Evolutionary conservation across 1,140 invertebrate species (phyloP), one percentile per base, ranked within the genome.

Genomic region (Drosophila erecta): DNA sequence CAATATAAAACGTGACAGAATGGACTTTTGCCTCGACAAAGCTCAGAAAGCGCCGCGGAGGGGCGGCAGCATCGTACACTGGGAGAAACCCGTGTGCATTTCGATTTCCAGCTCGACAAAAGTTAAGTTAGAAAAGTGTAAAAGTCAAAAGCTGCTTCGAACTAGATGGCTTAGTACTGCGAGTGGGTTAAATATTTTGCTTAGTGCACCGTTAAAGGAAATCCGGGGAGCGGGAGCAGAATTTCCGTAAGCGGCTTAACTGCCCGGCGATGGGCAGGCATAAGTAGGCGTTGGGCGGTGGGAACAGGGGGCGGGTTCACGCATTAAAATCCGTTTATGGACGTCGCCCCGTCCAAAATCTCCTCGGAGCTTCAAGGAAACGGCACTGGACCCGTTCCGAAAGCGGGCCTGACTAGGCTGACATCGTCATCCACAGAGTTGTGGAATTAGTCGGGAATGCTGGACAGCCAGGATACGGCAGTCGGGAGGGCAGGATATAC

Each of bases 1-100:
- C 84, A 89, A 89, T 89, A 84, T 89, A 89, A 89, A 89, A 89
- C 84, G 84, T 89, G 84, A 89, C 79, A 87, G 72, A 72, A 76
- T 58, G 64, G 57, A 71, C 67, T 71, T 71, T 70, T 71, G 49
- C 50, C 65, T 70, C 50, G 24, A 57, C 66, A 49, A 70, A 57
- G 64, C 64, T 69, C 50, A 33, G 66, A 27, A 47, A 47, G 41
- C 64, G 40, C 24, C 12, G 20, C 51, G 57, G 58, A n/a, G 30
- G 61, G 6, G 14, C 17, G 27, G 12, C 47, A 22, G 37, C 14
- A 11, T n/a, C 4, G 12, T 43, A 20, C 64, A 67, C 64, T 37
- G 3, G 1, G 14, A 3, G 4, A 17, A 44, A 20, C 17, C 4
- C 17, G 12, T 4, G 2, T 17, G 10, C 40, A 15, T 41, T 41